Evolutionary conservation across 2,797 vertebrate genomes (phyloP).

Genomic region (Buphagus erythrorhynchus): DNA sequence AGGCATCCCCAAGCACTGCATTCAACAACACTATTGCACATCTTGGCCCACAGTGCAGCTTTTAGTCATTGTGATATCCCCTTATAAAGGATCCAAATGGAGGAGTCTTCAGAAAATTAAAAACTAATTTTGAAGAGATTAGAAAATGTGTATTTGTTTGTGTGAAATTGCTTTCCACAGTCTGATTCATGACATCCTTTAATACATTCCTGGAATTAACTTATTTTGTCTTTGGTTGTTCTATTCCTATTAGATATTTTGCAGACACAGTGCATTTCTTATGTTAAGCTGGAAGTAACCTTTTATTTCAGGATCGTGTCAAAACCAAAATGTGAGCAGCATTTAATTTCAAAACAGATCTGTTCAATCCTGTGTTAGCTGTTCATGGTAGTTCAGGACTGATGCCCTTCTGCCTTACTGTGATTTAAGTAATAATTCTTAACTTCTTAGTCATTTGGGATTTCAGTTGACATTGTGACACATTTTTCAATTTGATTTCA

Average conservation of each 20-base stretch:
- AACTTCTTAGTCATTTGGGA: not conserved
- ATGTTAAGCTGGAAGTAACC: not conserved
- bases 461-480: not conserved
- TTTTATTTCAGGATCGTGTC: not conserved
- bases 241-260: not conserved
- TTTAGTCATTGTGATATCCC: not conserved
- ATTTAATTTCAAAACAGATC: slow-evolving; percentile 9
- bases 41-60: not conserved
- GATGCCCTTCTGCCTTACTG: not conserved
- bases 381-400: not conserved
- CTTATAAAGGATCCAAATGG: not conserved
- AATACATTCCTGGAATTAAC: not conserved
- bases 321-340: slow-evolving; percentile 1
- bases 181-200: not conserved
- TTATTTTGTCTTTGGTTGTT: not conserved
- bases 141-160: not conserved
- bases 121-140: not conserved
- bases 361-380: not conserved
- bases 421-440: not conserved
- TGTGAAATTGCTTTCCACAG: not conserved
- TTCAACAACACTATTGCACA: not conserved
- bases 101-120: not conserved
- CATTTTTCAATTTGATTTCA: not conserved
- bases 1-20: not conserved
- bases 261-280: not conserved